A percentile compares a stretch with the other conserved stretches of the same genome.
Evolutionary conservation across 64 coral and sea anemone genomes (phyloP).

Genomic region (Astreopora myriophthalma): DNA sequence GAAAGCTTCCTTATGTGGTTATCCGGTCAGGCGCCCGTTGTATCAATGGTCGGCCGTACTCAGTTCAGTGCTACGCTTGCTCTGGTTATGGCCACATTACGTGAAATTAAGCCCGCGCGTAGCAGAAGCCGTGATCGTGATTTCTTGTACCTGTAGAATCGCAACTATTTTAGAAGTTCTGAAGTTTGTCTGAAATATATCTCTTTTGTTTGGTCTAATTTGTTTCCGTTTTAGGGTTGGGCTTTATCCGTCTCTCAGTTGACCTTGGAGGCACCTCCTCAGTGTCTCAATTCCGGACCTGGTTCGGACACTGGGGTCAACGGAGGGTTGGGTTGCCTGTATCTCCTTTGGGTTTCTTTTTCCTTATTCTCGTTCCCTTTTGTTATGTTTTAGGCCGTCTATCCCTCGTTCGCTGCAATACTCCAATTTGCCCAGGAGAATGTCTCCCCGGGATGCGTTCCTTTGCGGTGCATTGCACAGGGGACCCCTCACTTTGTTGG

Average conservation of each 20-base stretch:
- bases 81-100: background rate
- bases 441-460: background rate
- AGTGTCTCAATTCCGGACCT: constrained; percentile 10
- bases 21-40: background rate
- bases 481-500: constrained; percentile 6
- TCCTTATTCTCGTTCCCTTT: background rate
- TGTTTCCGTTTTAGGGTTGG: background rate
- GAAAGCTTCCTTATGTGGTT: background rate
- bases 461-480: background rate
- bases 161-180: background rate
- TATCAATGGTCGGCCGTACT: background rate
- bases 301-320: background rate
- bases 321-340: background rate
- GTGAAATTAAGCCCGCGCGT: background rate
- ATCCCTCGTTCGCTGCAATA: background rate
- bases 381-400: background rate
- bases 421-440: background rate
- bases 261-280: background rate
- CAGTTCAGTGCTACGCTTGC: background rate
- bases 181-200: background rate
- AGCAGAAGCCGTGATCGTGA: background rate
- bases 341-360: background rate
- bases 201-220: background rate
- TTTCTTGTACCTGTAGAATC: background rate
- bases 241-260: background rate